phyloP scores from a whole-genome alignment of 2,113 vertebrate species.

The Tor tambroides region DNA sequence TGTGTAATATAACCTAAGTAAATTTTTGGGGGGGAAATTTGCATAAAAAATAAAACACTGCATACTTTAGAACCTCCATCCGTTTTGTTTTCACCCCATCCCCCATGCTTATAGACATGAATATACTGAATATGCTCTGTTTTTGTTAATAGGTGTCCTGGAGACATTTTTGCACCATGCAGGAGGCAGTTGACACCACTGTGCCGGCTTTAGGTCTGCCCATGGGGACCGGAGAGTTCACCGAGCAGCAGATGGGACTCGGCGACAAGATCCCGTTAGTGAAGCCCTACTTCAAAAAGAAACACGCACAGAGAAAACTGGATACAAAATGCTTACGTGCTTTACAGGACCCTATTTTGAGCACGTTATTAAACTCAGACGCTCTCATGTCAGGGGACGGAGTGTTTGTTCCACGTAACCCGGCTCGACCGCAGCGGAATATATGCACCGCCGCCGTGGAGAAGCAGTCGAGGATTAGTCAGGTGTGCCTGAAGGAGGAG shows the following conservation, averaged over 20 bases:
- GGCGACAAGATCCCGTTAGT: constrained; percentile 88
- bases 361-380: constrained; percentile 84
- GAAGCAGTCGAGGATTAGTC: constrained; percentile 80
- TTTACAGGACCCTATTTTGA: constrained; percentile 87
- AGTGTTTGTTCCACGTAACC: constrained; percentile 86
- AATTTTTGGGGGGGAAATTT: neutral
- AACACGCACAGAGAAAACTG: constrained; percentile 86
- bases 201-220: constrained; percentile 77
- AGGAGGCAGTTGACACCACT: constrained; percentile 71
- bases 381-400: constrained; percentile 81
- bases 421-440: constrained; percentile 69
- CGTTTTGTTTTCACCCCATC: neutral
- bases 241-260: constrained; percentile 79
- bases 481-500: constrained; percentile 77
- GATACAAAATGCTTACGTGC: constrained; percentile 86
- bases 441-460: constrained; percentile 86
- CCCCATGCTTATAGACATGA: neutral
- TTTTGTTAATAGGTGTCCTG: constrained; percentile 63
- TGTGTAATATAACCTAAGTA: neutral
- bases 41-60: neutral
- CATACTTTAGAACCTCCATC: neutral
- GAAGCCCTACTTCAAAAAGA: constrained; percentile 98
- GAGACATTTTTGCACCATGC: constrained; percentile 78
- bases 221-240: constrained; percentile 75
- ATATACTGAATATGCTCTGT: constrained; percentile 47